Conservation (phyloP, 2,888 invertebrate species). For the Aelia acuminata region DNA sequence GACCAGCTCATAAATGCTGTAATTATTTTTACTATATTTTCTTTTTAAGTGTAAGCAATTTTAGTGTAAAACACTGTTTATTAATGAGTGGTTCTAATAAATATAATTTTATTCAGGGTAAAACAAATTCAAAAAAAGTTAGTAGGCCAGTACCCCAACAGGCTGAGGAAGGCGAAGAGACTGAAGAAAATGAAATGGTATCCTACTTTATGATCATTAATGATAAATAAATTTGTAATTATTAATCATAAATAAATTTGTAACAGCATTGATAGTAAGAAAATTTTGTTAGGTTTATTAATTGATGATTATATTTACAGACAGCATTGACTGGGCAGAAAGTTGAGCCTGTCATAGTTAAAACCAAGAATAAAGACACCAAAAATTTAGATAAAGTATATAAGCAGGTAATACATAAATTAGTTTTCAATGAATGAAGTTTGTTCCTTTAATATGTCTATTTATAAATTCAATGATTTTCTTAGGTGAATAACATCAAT, state of each 20-base stretch:
- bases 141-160: slow-evolving; percentile 11
- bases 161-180: slow-evolving; percentile 23
- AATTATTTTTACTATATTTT: background rate
- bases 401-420: slow-evolving; percentile 47
- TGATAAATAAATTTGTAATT: background rate
- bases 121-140: background rate
- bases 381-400: slow-evolving; percentile 47
- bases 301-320: slow-evolving; percentile 54
- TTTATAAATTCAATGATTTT: background rate
- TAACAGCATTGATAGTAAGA: background rate
- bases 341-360: slow-evolving; percentile 46
- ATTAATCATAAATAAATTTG: too few species aligned
- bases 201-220: too few species aligned
- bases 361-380: slow-evolving; percentile 57
- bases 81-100: background rate
- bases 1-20: slow-evolving; percentile 48
- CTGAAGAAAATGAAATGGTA: slow-evolving; percentile 57
- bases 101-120: slow-evolving; percentile 25
- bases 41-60: background rate
- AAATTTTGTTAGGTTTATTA: background rate
- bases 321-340: slow-evolving; percentile 47
- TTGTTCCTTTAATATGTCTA: background rate
- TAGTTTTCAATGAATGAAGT: background rate
- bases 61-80: background rate
- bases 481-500: slow-evolving; percentile 63